A percentile compares a stretch with the other conserved stretches of the same genome.
phyloP scores from a whole-genome alignment of 2,797 vertebrate genomes.

The Merluccius polli region DNA sequence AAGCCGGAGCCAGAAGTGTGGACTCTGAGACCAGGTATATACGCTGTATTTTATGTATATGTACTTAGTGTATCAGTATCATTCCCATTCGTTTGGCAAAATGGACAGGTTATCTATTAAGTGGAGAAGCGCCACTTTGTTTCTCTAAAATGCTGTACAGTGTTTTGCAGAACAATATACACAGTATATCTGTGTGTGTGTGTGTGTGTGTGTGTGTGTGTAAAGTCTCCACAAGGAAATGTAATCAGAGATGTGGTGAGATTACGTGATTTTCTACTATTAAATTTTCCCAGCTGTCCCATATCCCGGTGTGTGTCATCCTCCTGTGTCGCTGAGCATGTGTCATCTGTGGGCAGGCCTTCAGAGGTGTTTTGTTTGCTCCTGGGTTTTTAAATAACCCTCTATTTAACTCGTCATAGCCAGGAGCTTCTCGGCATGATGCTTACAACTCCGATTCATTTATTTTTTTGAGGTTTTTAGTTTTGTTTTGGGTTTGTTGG shows the following conservation, averaged over 20 bases:
- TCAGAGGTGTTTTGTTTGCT: constrained; percentile 7
- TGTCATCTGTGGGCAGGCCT: constrained; percentile 26
- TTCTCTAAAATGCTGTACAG: not conserved
- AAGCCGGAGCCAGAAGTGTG: no score
- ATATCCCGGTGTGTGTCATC: constrained; percentile 36
- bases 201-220: no score
- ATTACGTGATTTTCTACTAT: constrained; percentile 9
- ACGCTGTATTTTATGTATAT: no score
- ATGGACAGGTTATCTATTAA: no score
- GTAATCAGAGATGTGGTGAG: constrained; percentile 2
- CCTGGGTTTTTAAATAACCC: not conserved
- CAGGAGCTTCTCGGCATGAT: not conserved
- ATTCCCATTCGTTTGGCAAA: no score
- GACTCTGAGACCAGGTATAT: no score
- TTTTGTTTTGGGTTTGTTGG: no score
- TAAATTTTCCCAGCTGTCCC: constrained; percentile 50
- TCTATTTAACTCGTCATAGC: not conserved
- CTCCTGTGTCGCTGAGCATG: constrained; percentile 23
- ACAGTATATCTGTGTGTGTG: not conserved
- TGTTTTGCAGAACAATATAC: constrained; percentile 5
- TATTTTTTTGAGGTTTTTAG: no score
- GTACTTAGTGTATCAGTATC: no score
- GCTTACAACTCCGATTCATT: constrained; percentile 38
- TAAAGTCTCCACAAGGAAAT: not conserved
- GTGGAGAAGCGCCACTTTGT: constrained; percentile 7